Conservation (phyloP, 2,113 vertebrate species). For the Antennarius striatus region DNA sequence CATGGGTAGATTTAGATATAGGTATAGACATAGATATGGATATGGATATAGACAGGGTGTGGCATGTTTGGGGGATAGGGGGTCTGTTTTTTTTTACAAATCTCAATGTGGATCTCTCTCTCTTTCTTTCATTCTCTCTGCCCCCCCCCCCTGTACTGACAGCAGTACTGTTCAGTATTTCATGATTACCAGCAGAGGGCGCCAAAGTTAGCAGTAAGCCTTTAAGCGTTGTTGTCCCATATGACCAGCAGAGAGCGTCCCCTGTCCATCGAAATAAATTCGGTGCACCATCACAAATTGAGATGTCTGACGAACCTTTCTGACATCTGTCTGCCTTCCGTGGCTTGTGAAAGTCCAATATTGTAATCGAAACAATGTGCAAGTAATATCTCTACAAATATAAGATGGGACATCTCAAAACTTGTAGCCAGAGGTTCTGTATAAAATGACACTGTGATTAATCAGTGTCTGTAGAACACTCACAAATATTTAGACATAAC, state of each 20-base stretch:
- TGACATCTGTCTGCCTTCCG: background rate
- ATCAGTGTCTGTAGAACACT: too few relatives aligned
- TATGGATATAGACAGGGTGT: too few relatives aligned
- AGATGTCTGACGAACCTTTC: slow-evolving; percentile 7
- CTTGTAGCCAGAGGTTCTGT: background rate
- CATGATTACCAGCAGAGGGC: slow-evolving; percentile 23
- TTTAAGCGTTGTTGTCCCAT: background rate
- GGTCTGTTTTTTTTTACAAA: too few relatives aligned
- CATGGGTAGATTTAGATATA: too few relatives aligned
- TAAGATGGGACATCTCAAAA: background rate
- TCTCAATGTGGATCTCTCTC: too few relatives aligned
- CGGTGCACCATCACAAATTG: slow-evolving; percentile 13
- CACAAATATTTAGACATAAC: too few relatives aligned
- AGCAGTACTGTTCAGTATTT: background rate
- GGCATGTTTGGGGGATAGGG: too few relatives aligned
- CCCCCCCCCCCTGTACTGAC: background rate
- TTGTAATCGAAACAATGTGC: background rate
- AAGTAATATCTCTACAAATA: background rate
- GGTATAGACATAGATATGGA: too few relatives aligned
- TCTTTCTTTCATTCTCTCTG: too few relatives aligned
- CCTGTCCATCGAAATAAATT: background rate
- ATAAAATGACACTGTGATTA: background rate
- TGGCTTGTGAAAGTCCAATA: background rate
- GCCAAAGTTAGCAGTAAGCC: background rate
- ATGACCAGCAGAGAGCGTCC: slow-evolving; percentile 49